Evolutionary conservation across 1,140 invertebrate genomes (phyloP).

Genomic region (Anastrepha ludens): DNA sequence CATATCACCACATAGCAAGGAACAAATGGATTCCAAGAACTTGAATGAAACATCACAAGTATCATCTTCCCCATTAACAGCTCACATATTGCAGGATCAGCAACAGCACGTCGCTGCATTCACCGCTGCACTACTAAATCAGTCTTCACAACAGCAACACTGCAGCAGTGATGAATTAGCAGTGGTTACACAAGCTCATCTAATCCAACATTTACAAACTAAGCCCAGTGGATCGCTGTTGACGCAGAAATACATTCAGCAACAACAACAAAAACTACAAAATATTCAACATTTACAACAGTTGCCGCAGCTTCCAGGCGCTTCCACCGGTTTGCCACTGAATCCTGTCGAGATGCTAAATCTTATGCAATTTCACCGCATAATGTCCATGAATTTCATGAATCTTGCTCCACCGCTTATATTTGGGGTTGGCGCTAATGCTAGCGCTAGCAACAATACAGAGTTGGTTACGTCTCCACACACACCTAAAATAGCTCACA

Average conservation of each 20-base stretch:
- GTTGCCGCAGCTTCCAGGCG: conserved; percentile 62
- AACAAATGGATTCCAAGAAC: neutral
- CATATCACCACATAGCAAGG: neutral
- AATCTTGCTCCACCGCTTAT: conserved; percentile 73
- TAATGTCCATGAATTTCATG: conserved; percentile 74
- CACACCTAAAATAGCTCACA: neutral
- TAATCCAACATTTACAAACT: conserved; percentile 56
- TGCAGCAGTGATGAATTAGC: conserved; percentile 63
- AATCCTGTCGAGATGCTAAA: conserved; percentile 79
- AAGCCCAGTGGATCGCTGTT: conserved; percentile 66
- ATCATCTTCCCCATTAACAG: conserved; percentile 41
- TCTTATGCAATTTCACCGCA: conserved; percentile 90
- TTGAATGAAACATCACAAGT: neutral
- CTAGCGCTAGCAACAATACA: neutral
- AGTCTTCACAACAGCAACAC: conserved; percentile 58
- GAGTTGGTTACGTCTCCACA: neutral
- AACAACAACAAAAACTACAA: conserved; percentile 60
- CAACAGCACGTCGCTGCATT: conserved; percentile 63
- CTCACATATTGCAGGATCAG: conserved; percentile 51
- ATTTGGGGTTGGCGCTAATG: conserved; percentile 61
- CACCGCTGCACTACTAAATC: conserved; percentile 64
- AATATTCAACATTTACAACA: conserved; percentile 69
- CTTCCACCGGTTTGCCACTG: conserved; percentile 63
- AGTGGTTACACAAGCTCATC: conserved; percentile 56
- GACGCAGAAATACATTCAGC: conserved; percentile 10